Evolutionary conservation across 2,888 invertebrate genomes (phyloP), one percentile per base, ranked within the genome.

Genomic region (Conistra vaccinii): DNA sequence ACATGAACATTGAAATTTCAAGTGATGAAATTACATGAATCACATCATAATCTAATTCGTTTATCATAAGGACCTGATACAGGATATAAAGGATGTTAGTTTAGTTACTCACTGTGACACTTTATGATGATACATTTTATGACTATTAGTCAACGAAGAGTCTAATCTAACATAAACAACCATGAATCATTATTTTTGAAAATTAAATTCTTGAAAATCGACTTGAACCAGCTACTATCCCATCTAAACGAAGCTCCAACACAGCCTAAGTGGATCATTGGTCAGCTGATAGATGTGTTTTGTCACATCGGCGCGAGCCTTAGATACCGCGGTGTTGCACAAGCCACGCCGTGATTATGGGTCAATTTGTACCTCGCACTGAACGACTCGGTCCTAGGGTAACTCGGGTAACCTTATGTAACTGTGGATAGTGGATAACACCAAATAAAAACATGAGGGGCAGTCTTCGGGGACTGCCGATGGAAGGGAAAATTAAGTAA

Each of bases 261-360:
- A 85, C 78, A 78, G 69, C 78, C 78, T 89, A 92, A 93, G 91
- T 93, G 90, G 93, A 91, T 90, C 94, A 91, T 89, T 87, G 92
- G 92, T 92, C 91, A 91, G 87, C 88, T 92, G 94, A 94, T 92
- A 90, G 92, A 94, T 93, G 91, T 92, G 92, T 92, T 92, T 93
- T 93, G 93, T 93, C 94, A 92, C 92, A 90, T 90, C 82, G 88
- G 80, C 87, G 86, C 87, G 85, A 80, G 87, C 75, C 83, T 86
- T 83, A 80, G 85, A 84, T 86, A 86, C 81, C 84, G 83, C 77
- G 78, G 80, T 77, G 90, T 92, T 91, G 89, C 90, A 87, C 87
- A 91, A 93, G 88, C 77, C 85, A 81, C 87, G 85, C 74, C 68
- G 71, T 72, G 84, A 85, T 90, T 89, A 89, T 90, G 83, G 89